Evolutionary conservation across 2,113 vertebrate species (phyloP), one percentile per base, ranked within the genome.

Genomic region (Echinops telfairi): DNA sequence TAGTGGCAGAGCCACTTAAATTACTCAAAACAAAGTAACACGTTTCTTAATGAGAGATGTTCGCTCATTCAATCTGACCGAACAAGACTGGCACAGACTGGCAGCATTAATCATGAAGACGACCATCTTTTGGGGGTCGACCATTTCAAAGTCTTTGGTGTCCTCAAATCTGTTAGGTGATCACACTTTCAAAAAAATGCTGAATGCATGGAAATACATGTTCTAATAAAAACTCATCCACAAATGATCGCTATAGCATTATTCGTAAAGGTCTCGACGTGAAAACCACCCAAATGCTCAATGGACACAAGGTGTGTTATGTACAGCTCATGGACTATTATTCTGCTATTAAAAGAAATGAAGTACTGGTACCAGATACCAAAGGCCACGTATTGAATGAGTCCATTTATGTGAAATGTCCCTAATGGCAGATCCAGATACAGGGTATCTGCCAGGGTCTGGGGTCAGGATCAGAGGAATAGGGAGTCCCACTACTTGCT

Each of bases 21-120:
- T 95, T 43, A 86, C 14, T n/a, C 19, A 62, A 84, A 88, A 73
- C 27, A 90, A 89, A 73, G 4, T 53, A 87, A 86, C 20, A 76
- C 43, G 47, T 83, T 64, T 43, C 91, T 93, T 93, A 77, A 70
- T 4, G 20, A 83, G 58, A 79, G 58, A 20, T 70, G 47, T 38
- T 66, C 88, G 81, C 17, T 66, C 47, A 53, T 53, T 53, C 0
- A 90, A 53, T 40, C 33, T 47, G 94, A 75, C n/a, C 20, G 38
- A 82, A 88, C 5, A 76, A 64, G 31, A 94, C n/a, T 64, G 78
- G 81, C 16, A 47, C 11, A 86, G 71, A 57, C 20, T 62, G 33
- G 16, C 81, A 84, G 10, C 73, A 77, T 62, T 78, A 77, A 88
- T 47, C 88, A 53, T 16, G 27, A 70, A 33, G 11, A 38, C 22